These are phyloP conservation scores for Triplophysa rosa DNA, from an alignment of 2,113 vertebrate genomes.

Conservation along the genomic window DNA sequence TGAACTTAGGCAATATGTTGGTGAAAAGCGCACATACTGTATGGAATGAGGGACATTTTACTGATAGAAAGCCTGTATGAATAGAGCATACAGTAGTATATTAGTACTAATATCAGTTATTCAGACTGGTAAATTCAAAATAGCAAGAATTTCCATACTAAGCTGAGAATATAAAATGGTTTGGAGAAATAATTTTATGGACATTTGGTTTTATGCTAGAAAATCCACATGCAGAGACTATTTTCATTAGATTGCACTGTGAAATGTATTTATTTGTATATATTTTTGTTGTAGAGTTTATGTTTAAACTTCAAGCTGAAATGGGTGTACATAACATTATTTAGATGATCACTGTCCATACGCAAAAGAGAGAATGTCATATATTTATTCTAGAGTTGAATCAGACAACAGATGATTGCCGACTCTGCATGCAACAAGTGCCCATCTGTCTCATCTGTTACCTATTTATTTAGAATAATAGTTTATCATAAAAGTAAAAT, in stretches of 20 bases:
- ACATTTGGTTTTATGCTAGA: not conserved
- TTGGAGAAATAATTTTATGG: too few species aligned
- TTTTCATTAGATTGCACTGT: conserved; percentile 55
- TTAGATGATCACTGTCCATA: conserved; percentile 3
- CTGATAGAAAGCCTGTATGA: conserved; percentile 27
- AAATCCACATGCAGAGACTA: not conserved
- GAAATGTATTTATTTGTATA: conserved; percentile 49
- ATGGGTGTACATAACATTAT: conserved; percentile 41
- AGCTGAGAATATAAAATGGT: too few species aligned
- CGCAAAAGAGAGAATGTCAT: not conserved
- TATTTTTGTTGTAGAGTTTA: conserved; percentile 11
- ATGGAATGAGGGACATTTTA: not conserved
- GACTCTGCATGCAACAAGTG: not conserved
- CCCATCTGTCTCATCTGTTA: conserved; percentile 9
- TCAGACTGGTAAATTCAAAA: too few species aligned
- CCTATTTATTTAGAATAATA: conserved; percentile 39
- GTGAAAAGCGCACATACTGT: conserved; percentile 4
- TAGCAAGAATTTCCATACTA: too few species aligned
- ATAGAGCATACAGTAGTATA: too few species aligned
- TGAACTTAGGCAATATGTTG: conserved; percentile 26
- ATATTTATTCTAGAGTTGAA: not conserved
- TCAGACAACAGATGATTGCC: not conserved
- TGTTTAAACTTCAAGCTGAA: conserved; percentile 15
- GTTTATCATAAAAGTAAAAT: not conserved
- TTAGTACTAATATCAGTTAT: too few species aligned